Percentiles rank a stretch among this genome's conserved stretches.
phyloP scores from a whole-genome alignment of 2,888 invertebrate genomes.

The Flexamia atlantica region DNA sequence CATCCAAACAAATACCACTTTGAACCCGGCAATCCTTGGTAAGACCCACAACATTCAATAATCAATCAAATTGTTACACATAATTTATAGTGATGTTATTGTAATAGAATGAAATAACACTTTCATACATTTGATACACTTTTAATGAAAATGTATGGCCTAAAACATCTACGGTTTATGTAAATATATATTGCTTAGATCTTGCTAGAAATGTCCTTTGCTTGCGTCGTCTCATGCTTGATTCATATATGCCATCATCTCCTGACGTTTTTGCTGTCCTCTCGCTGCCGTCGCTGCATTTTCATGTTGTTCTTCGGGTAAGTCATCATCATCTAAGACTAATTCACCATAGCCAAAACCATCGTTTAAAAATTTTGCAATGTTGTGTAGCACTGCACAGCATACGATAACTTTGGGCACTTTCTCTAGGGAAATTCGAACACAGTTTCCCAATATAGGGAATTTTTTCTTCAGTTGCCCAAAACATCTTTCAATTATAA shows the following conservation, averaged over 20 bases:
- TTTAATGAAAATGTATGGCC: too few species aligned
- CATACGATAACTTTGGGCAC: slow-evolving; percentile 37
- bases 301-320: not conserved
- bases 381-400: slow-evolving; percentile 51
- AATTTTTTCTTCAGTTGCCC: slow-evolving; percentile 49
- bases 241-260: not conserved
- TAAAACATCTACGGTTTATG: too few species aligned
- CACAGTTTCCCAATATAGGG: slow-evolving; percentile 12
- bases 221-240: not conserved
- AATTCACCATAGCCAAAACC: not conserved
- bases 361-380: slow-evolving; percentile 38
- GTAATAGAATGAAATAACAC: too few species aligned
- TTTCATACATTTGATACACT: too few species aligned
- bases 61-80: too few species aligned
- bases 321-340: slow-evolving; percentile 6
- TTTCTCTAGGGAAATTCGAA: not conserved
- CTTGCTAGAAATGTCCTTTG: too few species aligned
- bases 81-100: too few species aligned
- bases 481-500: slow-evolving; percentile 49
- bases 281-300: not conserved
- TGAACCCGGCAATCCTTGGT: too few species aligned
- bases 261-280: not conserved
- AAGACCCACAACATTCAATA: too few species aligned
- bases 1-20: too few species aligned
- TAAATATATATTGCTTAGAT: too few species aligned